Evolutionary conservation across 2,113 vertebrate genomes (phyloP).

Genomic region (Thunnus maccoyii): DNA sequence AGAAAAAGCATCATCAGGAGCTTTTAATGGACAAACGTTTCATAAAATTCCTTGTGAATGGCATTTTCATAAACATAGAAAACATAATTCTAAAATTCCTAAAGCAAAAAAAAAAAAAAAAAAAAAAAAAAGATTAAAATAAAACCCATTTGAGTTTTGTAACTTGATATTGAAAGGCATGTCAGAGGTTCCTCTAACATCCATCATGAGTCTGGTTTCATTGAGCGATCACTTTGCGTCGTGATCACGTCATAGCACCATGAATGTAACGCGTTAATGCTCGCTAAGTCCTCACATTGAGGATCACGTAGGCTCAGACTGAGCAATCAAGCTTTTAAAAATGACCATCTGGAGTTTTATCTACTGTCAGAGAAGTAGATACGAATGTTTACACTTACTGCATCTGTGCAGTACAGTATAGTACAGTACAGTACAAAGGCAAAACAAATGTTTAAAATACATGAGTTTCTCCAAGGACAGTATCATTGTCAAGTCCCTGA

Average conservation of each 20-base stretch:
- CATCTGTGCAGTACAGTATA: conserved; percentile 52
- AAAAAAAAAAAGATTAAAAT: conserved; percentile 21
- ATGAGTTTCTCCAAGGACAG: conserved; percentile 52
- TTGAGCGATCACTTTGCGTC: not conserved
- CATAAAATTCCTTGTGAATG: conserved; percentile 64
- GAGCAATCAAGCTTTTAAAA: conserved; percentile 35
- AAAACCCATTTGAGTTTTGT: conserved; percentile 38
- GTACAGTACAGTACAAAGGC: conserved; percentile 50
- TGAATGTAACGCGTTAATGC: conserved; percentile 38
- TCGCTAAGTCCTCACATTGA: conserved; percentile 15
- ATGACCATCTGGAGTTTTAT: conserved; percentile 21
- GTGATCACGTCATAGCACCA: conserved; percentile 64
- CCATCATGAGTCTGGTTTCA: conserved; percentile 2
- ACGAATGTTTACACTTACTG: conserved; percentile 54
- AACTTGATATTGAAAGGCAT: conserved; percentile 46
- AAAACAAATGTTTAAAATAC: conserved; percentile 56
- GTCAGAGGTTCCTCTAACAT: not conserved
- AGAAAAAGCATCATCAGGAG: conserved; percentile 72
- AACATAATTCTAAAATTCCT: conserved; percentile 64
- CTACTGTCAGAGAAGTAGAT: conserved; percentile 53
- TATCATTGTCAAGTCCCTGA: conserved; percentile 80
- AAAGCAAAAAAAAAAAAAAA: conserved; percentile 22
- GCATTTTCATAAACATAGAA: conserved; percentile 59
- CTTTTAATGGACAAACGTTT: conserved; percentile 74
- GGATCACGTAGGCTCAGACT: conserved; percentile 5